Evolutionary conservation across 2,797 vertebrate genomes (phyloP), one percentile per base, ranked within the genome.

Genomic region (Mallotus villosus): DNA sequence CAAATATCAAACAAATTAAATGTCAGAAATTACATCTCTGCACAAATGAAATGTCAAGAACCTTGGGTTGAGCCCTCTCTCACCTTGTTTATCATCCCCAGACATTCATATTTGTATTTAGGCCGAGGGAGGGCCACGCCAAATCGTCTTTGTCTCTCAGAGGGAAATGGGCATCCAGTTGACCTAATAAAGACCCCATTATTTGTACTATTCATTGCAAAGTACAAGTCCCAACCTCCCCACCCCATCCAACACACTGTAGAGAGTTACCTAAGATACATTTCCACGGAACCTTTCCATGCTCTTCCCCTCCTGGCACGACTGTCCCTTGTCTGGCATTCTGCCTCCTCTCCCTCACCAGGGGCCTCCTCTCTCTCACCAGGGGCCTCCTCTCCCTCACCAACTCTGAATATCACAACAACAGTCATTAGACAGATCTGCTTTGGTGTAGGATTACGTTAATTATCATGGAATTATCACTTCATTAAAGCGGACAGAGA

Each of bases 401-500:
- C 84, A 73, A 86, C 86, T 89, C 87, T 59, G 79, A 87, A 88
- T 89, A 89, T 91, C 88, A 92, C 92, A 93, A 93, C 91, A 92
- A 89, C 88, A 90, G 90, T 91, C 90, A 93, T 93, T 92, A 91
- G 88, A 89, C 89, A 93, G 91, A 92, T 93, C 92, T 92, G 89
- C 91, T 91, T 92, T 91, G 89, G 89, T 90, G 88, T 89, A 88
- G 89, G 91, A 92, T 93, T 92, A 91, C 79, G 86, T 91, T 92
- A 92, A 94, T 94, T 92, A 93, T 93, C 84, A 80, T 82, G 84
- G 89, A 93, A 92, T 94, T 92, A 92, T 91, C 91, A 90, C 91
- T 92, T 92, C 91, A 92, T 93, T 94, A 94, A 92, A 92, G 87
- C 85, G 88, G 91, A 88, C 90, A 89, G 88, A 91, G 90, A 91